Evolutionary conservation across 2,888 invertebrate genomes (phyloP).

Genomic region (Piscicola geometra): DNA sequence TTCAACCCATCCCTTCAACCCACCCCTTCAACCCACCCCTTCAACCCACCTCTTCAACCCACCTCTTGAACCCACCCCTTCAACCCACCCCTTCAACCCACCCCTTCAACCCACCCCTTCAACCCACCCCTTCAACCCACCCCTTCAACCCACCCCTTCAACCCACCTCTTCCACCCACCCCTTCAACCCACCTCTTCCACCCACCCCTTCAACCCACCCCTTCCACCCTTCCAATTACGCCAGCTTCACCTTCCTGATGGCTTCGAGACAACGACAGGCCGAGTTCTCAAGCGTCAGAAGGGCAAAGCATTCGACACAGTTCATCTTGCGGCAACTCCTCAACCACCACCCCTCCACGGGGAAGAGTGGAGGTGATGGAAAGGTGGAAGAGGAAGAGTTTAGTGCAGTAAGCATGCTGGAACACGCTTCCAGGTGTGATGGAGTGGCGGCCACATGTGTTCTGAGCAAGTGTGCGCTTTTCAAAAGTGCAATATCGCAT

Average conservation of each 20-base stretch:
- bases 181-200: no score
- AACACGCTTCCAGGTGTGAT: slow-evolving; percentile 16
- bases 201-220: no score
- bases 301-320: slow-evolving; percentile 28
- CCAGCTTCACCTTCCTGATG: slow-evolving; percentile 12
- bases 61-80: no score
- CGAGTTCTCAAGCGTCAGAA: slow-evolving; percentile 25
- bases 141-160: no score
- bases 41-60: no score
- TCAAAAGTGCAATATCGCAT: slow-evolving; percentile 21
- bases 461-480: slow-evolving; percentile 3
- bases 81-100: no score
- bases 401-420: neutral
- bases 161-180: no score
- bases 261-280: slow-evolving; percentile 24
- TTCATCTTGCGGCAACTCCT: slow-evolving; percentile 23
- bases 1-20: no score
- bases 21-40: no score
- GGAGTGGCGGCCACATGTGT: neutral
- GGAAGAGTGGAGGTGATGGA: neutral
- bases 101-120: no score
- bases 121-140: no score
- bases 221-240: neutral
- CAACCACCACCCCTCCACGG: neutral
- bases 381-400: no score